Evolutionary conservation across 2,797 vertebrate species (phyloP), one percentile per base, ranked within the genome.

Genomic region (Rhinogobio ventralis): DNA sequence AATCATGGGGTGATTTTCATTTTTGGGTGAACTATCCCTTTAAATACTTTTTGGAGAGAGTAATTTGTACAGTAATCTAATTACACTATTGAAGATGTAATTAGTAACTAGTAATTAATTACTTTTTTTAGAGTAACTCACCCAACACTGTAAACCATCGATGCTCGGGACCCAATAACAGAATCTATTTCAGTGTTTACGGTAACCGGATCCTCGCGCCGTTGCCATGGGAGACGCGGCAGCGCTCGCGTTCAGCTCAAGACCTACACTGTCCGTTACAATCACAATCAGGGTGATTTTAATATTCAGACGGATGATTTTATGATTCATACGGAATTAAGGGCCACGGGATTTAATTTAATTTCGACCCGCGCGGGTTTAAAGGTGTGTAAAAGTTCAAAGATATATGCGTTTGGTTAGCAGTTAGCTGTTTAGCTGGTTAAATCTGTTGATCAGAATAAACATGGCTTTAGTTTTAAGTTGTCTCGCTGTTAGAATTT

Each of bases 211-310:
- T 39, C 49, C 46, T 64, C 23, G 3, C 4, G 17, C 64, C 33
- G 89, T 90, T 88, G 87, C 87, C 53, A 90, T 79, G 84, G 85
- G 89, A 86, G 66, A 87, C 89, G 80, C 49, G 46, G 53, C 57
- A 28, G 76, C 57, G 46, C 76, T 72, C 23, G 1, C 64, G 49
- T 9, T 30, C 30, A 23, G 14, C 73, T 76, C 33, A 5, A 66
- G 2, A 19, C 57, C 14, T 10, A 36, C 62, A 39, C 46, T 51
- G 17, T 51, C 20, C 45, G 7, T 23, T 30, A 30, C 10, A 11
- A 68, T 66, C 10, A 23, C 45, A 68, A 69, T 68, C 25, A 55
- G 15, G 2, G 17, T 8, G n/a, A 46, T 73, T 82, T 75, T 2
- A 66, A 10, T 6, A 5, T 55, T 42, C 23, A 17, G 10, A 53